phyloP scores from a whole-genome alignment of 2,888 invertebrate species.

The Sesamia inferens region DNA sequence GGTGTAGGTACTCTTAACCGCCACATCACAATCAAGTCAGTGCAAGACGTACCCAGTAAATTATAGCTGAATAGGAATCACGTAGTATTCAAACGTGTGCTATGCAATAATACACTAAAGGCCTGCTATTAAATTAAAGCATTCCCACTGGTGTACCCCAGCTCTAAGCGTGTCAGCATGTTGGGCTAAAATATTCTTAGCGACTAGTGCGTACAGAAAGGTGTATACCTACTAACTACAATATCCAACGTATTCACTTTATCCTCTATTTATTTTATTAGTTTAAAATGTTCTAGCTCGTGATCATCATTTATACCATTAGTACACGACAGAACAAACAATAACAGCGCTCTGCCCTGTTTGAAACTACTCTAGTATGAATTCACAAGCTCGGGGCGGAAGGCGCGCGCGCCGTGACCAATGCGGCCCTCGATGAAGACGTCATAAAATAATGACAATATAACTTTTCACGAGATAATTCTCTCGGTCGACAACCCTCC shows the following conservation, averaged over 20 bases:
- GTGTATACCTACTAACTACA: constrained; percentile 2
- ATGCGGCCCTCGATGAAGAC: constrained; percentile 78
- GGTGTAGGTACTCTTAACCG: no score
- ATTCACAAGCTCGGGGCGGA: constrained; percentile 71
- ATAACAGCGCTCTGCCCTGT: constrained; percentile 71
- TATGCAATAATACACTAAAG: no score
- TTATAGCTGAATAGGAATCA: no score
- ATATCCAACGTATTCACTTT: background rate
- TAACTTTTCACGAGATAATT: constrained; percentile 77
- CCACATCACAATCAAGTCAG: no score
- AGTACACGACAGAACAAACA: constrained; percentile 62
- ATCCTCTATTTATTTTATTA: constrained; percentile 12
- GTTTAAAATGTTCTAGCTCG: constrained; percentile 15
- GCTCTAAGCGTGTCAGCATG: background rate
- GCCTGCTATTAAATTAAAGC: no score
- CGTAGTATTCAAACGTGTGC: no score
- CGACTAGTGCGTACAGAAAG: no score
- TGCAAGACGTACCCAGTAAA: no score
- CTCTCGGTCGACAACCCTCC: constrained; percentile 75
- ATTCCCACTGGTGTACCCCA: background rate
- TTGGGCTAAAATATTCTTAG: background rate
- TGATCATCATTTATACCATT: constrained; percentile 18
- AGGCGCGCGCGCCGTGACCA: constrained; percentile 69
- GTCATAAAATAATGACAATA: constrained; percentile 87
- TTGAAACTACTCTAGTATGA: constrained; percentile 71